Conservation (phyloP, 2,888 invertebrate genomes). For the Tachina grossa region DNA sequence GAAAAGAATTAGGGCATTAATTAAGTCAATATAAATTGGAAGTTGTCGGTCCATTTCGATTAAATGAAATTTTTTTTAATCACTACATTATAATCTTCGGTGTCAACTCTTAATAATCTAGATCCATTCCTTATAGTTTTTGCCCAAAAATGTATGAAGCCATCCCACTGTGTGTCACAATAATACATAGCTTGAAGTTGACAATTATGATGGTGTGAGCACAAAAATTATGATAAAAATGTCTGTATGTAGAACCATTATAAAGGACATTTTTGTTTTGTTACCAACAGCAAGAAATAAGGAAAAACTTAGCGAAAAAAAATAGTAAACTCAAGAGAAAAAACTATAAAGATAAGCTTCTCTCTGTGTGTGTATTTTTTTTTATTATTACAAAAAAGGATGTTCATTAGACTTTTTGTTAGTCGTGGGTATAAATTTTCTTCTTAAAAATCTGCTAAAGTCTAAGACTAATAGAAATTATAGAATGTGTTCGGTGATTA, state of each 20-base stretch:
- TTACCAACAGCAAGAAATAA: slow-evolving; percentile 6
- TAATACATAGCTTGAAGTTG: slow-evolving; percentile 28
- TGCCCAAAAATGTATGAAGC: too few relatives aligned
- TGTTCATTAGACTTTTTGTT: background rate
- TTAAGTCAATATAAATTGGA: too few relatives aligned
- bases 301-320: slow-evolving; percentile 21
- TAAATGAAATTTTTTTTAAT: too few relatives aligned
- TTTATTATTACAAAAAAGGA: slow-evolving; percentile 6
- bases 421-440: background rate
- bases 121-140: too few relatives aligned
- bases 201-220: slow-evolving; percentile 18
- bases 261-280: slow-evolving; percentile 36
- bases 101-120: too few relatives aligned
- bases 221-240: slow-evolving; percentile 7
- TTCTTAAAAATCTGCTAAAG: background rate
- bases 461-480: too few relatives aligned
- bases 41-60: too few relatives aligned
- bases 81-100: too few relatives aligned
- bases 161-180: background rate
- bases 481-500: too few relatives aligned
- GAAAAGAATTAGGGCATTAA: too few relatives aligned
- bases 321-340: background rate
- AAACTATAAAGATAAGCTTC: slow-evolving; percentile 14
- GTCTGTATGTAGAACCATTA: slow-evolving; percentile 4
- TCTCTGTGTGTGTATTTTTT: slow-evolving; percentile 1